These are phyloP conservation scores for Phymorhynchus buccinoides DNA, from an alignment of 1,140 invertebrate species.

Conservation along the genomic window DNA sequence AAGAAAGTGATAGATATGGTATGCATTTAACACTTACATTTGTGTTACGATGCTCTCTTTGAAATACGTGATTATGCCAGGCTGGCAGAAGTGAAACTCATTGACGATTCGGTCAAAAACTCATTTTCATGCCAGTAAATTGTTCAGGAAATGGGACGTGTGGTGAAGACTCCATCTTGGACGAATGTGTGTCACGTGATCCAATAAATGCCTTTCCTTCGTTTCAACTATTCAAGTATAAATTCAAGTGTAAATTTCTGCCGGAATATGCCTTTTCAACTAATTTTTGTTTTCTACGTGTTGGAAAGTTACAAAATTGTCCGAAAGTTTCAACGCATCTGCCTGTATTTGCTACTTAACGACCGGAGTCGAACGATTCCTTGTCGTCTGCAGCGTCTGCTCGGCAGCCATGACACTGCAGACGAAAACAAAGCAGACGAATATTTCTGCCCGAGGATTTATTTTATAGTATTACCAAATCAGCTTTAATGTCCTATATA, in stretches of 20 bases:
- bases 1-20: too few relatives aligned
- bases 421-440: conserved; percentile 25
- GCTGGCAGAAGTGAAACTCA: neutral
- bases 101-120: neutral
- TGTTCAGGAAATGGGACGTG: neutral
- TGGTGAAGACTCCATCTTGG: conserved; percentile 36
- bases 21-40: neutral
- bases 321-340: neutral
- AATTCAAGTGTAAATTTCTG: neutral
- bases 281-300: neutral
- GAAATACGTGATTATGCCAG: too few relatives aligned
- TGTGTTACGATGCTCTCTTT: neutral
- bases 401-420: conserved; percentile 11
- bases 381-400: conserved; percentile 16
- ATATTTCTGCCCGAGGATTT: neutral
- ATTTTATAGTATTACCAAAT: neutral
- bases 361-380: neutral
- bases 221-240: neutral
- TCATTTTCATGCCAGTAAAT: neutral
- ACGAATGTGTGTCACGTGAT: conserved; percentile 35
- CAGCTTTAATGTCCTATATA: neutral
- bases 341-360: neutral
- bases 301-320: neutral
- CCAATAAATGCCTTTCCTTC: neutral
- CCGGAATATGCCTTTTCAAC: neutral